Percentiles rank a stretch among this genome's conserved stretches.
These are phyloP conservation scores for Aphis craccivora DNA, from an alignment of 1,140 invertebrate genomes.

Conservation along the genomic window DNA sequence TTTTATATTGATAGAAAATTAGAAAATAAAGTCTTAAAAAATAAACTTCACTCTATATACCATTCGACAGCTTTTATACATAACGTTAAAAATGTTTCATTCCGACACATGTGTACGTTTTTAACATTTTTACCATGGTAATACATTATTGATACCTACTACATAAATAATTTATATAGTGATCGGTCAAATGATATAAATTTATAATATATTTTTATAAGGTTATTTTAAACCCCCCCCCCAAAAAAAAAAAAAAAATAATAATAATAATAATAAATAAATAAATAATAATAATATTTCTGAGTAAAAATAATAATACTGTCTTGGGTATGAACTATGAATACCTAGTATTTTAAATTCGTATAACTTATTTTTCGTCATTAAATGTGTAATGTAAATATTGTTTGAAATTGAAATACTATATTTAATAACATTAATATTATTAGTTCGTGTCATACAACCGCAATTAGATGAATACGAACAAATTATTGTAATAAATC, in stretches of 20 bases:
- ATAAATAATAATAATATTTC: not conserved
- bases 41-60: not conserved
- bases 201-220: not conserved
- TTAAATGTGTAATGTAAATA: not conserved
- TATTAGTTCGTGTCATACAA: too few species aligned
- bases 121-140: not conserved
- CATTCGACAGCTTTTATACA: not conserved
- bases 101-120: not conserved
- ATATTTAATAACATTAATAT: too few species aligned
- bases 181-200: not conserved
- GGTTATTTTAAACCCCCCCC: not conserved
- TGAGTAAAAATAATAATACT: not conserved
- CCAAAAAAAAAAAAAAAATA: not conserved
- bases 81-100: not conserved
- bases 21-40: not conserved
- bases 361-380: not conserved
- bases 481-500: too few species aligned
- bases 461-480: too few species aligned
- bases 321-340: not conserved
- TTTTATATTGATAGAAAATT: not conserved
- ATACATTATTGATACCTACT: not conserved
- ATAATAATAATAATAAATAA: too few species aligned
- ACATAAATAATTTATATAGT: not conserved
- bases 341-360: not conserved
- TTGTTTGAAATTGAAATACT: not conserved